Conservation (phyloP, 2,113 vertebrate genomes). For the Brachyhypopomus occidentalis region DNA sequence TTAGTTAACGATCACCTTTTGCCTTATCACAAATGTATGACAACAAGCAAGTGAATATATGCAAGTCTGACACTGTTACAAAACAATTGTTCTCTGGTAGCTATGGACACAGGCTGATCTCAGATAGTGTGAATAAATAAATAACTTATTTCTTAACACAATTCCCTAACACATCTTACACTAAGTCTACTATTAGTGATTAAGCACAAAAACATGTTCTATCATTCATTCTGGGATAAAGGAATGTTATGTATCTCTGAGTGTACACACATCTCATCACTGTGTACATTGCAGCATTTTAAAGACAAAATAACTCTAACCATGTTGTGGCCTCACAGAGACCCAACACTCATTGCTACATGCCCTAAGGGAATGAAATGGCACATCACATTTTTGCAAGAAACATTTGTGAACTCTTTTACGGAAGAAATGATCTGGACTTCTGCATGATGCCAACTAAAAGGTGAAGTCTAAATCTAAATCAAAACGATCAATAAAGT, state of each 20-base stretch:
- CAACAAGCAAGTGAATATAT: constrained; percentile 42
- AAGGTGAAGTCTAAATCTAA: no score
- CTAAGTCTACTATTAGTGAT: constrained; percentile 38
- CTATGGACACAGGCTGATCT: constrained; percentile 26
- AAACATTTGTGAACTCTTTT: no score
- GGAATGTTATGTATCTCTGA: constrained; percentile 50
- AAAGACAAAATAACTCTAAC: constrained; percentile 37
- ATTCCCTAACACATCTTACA: constrained; percentile 35
- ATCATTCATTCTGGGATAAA: constrained; percentile 40
- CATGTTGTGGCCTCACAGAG: constrained; percentile 19
- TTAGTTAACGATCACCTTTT: background rate
- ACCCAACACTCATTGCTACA: constrained; percentile 41
- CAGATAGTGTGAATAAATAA: constrained; percentile 38
- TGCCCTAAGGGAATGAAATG: constrained; percentile 49
- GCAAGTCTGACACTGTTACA: constrained; percentile 49
- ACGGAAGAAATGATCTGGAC: no score
- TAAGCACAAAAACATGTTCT: constrained; percentile 42
- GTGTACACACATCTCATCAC: constrained; percentile 29
- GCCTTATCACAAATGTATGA: constrained; percentile 43
- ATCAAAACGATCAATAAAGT: no score
- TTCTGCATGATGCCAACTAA: no score
- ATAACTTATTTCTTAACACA: constrained; percentile 37
- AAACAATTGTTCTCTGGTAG: constrained; percentile 25
- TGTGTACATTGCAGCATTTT: constrained; percentile 41
- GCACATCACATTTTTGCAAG: constrained; percentile 7